Percentiles rank a stretch among this genome's conserved stretches.
These are phyloP conservation scores for Echinarachnius parma DNA, from an alignment of 53 echinoderm and acorn worm genomes.

Conservation along the genomic window DNA sequence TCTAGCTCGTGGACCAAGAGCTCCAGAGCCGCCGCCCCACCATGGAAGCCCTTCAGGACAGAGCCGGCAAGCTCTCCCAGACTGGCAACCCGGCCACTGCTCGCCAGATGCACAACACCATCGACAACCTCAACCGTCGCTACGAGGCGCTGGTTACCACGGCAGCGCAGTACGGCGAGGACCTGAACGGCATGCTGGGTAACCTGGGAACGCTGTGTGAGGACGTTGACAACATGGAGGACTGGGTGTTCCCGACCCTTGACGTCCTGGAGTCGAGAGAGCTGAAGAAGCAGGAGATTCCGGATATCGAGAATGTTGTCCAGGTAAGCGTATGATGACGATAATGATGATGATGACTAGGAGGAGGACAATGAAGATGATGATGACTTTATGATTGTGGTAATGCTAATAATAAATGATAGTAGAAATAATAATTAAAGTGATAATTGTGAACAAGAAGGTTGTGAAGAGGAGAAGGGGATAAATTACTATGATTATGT, in stretches of 20 bases:
- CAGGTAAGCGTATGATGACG: too few relatives aligned
- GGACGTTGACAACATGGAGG: slow-evolving; percentile 85
- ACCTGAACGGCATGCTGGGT: slow-evolving; percentile 77
- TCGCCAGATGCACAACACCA: slow-evolving; percentile 65
- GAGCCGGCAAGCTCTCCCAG: slow-evolving; percentile 63
- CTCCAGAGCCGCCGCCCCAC: slow-evolving; percentile 74
- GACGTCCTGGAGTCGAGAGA: slow-evolving; percentile 87
- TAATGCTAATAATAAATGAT: too few relatives aligned
- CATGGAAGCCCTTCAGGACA: slow-evolving; percentile 72
- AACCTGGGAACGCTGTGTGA: slow-evolving; percentile 73
- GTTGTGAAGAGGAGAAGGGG: too few relatives aligned
- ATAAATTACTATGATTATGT: too few relatives aligned
- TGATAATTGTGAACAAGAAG: too few relatives aligned
- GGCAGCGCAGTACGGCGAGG: slow-evolving; percentile 54
- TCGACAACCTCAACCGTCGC: slow-evolving; percentile 71
- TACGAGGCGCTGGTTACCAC: slow-evolving; percentile 61
- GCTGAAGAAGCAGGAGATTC: slow-evolving; percentile 88
- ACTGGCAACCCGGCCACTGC: slow-evolving; percentile 81
- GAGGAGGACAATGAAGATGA: too few relatives aligned
- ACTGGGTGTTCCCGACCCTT: slow-evolving; percentile 92
- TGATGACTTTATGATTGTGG: too few relatives aligned
- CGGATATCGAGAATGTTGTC: slow-evolving; percentile 78
- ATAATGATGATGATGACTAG: too few relatives aligned
- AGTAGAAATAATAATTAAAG: too few relatives aligned
- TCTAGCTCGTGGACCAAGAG: slow-evolving; percentile 79